Evolutionary conservation across 2,797 vertebrate genomes (phyloP), one percentile per base, ranked within the genome.

Genomic region (Otolemur crassicaudatus): DNA sequence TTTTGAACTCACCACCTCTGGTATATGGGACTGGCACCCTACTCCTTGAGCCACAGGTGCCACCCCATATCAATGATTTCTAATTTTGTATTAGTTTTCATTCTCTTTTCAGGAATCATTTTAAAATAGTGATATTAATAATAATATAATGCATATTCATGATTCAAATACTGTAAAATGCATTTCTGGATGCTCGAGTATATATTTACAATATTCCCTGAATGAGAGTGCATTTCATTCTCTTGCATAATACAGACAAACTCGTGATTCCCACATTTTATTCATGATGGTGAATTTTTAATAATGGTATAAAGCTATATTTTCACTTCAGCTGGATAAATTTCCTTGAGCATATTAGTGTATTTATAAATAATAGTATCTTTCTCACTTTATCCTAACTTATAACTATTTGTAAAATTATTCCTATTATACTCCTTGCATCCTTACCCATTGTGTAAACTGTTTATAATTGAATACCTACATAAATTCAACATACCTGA

Each of bases 171-270:
- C 83, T 84, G 40, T 96, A 69, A 56, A 43, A 96, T 53, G 13
- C 0, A 19, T 91, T 91, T 63, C 29, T 94, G n/a, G 7, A 43
- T 49, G 84, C 31, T 61, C n/a, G 94, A 88, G 7, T 76, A 27
- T 76, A 23, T 81, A 49, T 29, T 90, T 85, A 63, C 8, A 86
- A 60, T 91, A 89, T 87, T 70, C 69, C 3, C 43, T 65, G 61
- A 91, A 86, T 65, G 37, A 90, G 43, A 91, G 11, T 81, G n/a
- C 9, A 58, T 96, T 81, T 86, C 16, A n/a, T 72, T 95, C n/a
- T 93, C 46, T 80, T 93, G 56, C 5, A 49, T 67, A 76, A 87
- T 49, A 83, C n/a, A 67, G 60, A 76, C 7, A 85, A 60, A 79
- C 7, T 60, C 58, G 65, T 46, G 37, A 72, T 49, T 85, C 60